These are phyloP conservation scores for Frankliniella intonsa DNA, from an alignment of 2,888 invertebrate species.

Conservation along the genomic window DNA sequence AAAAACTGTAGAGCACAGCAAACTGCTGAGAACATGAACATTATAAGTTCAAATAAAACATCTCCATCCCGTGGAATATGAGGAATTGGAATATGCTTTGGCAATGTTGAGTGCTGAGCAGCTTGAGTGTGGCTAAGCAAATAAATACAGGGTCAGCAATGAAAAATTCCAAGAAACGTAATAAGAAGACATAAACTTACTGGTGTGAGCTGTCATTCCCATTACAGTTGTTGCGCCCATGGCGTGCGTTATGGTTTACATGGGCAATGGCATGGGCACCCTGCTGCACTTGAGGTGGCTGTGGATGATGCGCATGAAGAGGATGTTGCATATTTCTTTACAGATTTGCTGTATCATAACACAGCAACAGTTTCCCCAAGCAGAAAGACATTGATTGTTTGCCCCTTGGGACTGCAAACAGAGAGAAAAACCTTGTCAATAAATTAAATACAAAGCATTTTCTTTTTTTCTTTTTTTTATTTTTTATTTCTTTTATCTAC, in stretches of 20 bases:
- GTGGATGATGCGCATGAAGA: slow-evolving; percentile 1
- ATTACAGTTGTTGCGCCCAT: background rate
- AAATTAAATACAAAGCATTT: too few relatives aligned
- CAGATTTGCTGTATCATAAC: background rate
- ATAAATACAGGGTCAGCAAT: background rate
- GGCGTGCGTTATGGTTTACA: background rate
- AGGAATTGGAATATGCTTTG: slow-evolving; percentile 79
- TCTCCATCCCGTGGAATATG: slow-evolving; percentile 73
- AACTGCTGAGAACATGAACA: slow-evolving; percentile 73
- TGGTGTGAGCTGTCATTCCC: background rate
- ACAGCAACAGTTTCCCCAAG: background rate
- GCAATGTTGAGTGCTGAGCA: slow-evolving; percentile 41
- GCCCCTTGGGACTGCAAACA: background rate
- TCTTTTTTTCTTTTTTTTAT: too few relatives aligned
- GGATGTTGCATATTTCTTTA: slow-evolving; percentile 16
- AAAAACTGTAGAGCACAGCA: slow-evolving; percentile 85
- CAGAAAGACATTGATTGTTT: background rate
- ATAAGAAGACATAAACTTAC: background rate
- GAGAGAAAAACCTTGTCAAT: background rate
- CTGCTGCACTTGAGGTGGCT: background rate
- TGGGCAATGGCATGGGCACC: background rate
- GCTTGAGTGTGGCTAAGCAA: background rate
- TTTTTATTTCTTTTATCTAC: too few relatives aligned
- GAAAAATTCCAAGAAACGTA: background rate
- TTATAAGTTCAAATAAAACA: slow-evolving; percentile 77